phyloP scores from a whole-genome alignment of 1,140 invertebrate genomes.

The Pseudachorutes palmiensis region DNA sequence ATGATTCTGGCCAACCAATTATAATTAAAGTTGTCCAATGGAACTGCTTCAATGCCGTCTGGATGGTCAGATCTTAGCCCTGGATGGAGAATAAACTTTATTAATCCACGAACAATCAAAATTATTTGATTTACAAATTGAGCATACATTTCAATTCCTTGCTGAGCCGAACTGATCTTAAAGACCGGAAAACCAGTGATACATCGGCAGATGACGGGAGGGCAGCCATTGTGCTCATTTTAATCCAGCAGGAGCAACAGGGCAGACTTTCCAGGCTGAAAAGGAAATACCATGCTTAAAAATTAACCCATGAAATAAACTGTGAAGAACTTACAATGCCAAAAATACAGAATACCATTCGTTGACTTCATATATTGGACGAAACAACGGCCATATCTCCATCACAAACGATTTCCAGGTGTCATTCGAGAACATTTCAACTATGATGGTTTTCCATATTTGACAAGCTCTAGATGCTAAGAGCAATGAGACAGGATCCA shows the following conservation, averaged over 20 bases:
- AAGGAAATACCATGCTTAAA: too few relatives aligned
- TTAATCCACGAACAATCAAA: too few relatives aligned
- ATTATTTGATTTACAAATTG: too few relatives aligned
- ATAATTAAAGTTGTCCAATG: slow-evolving; percentile 68
- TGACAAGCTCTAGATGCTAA: slow-evolving; percentile 74
- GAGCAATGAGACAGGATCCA: slow-evolving; percentile 86
- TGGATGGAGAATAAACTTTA: too few relatives aligned
- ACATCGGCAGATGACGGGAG: neutral
- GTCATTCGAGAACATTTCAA: slow-evolving; percentile 60
- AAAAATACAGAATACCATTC: slow-evolving; percentile 69
- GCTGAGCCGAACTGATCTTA: slow-evolving; percentile 47
- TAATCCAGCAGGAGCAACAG: slow-evolving; percentile 68
- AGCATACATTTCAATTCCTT: slow-evolving; percentile 69
- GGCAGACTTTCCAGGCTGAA: slow-evolving; percentile 64
- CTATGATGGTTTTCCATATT: slow-evolving; percentile 70
- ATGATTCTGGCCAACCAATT: slow-evolving; percentile 88
- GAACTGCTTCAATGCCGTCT: slow-evolving; percentile 80
- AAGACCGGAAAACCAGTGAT: neutral
- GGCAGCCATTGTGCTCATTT: slow-evolving; percentile 34
- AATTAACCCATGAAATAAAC: slow-evolving; percentile 23
- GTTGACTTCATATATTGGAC: slow-evolving; percentile 54
- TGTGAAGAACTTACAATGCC: slow-evolving; percentile 46
- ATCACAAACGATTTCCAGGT: slow-evolving; percentile 66
- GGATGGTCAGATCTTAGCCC: slow-evolving; percentile 70
- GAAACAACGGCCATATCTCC: slow-evolving; percentile 69